Evolutionary conservation across 2,888 invertebrate genomes (phyloP).

Genomic region (Dermolepida albohirtum): DNA sequence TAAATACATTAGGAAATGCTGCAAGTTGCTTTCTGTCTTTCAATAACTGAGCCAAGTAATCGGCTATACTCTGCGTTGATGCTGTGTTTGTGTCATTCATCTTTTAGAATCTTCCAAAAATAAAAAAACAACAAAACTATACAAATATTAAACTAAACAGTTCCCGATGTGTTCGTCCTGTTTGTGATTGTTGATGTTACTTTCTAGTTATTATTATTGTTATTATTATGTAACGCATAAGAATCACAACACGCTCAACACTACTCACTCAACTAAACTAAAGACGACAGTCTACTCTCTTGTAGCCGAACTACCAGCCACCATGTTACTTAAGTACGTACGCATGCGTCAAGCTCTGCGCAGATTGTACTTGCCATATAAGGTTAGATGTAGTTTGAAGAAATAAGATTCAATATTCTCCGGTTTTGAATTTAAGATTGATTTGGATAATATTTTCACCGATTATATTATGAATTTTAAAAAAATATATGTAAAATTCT

Average conservation of each 20-base stretch:
- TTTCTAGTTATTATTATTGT: constrained; percentile 6
- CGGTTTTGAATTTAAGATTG: constrained; percentile 24
- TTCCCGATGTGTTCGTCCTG: background rate
- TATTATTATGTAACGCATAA: constrained; percentile 32
- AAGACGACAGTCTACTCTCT: constrained; percentile 4
- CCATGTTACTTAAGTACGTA: constrained; percentile 43
- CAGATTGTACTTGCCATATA: constrained; percentile 44
- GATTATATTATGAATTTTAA: constrained; percentile 1
- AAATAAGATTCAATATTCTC: constrained; percentile 27
- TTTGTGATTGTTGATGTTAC: background rate
- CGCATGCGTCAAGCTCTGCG: constrained; percentile 41
- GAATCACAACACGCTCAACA: constrained; percentile 36
- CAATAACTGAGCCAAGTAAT: constrained; percentile 99
- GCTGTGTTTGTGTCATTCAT: constrained; percentile 64
- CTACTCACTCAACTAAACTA: constrained; percentile 32
- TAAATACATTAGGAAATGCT: constrained; percentile 99
- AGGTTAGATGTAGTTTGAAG: constrained; percentile 27
- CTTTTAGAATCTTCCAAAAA: constrained; percentile 46
- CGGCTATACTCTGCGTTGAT: constrained; percentile 96
- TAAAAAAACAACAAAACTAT: constrained; percentile 26
- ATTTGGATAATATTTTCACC: constrained; percentile 7
- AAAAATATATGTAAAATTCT: too few relatives aligned
- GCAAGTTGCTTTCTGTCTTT: constrained; percentile 99
- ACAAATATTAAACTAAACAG: constrained; percentile 9
- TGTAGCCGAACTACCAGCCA: constrained; percentile 27